These are phyloP conservation scores for Drosophila rubida DNA, from an alignment of 2,888 invertebrate genomes.

Conservation along the genomic window DNA sequence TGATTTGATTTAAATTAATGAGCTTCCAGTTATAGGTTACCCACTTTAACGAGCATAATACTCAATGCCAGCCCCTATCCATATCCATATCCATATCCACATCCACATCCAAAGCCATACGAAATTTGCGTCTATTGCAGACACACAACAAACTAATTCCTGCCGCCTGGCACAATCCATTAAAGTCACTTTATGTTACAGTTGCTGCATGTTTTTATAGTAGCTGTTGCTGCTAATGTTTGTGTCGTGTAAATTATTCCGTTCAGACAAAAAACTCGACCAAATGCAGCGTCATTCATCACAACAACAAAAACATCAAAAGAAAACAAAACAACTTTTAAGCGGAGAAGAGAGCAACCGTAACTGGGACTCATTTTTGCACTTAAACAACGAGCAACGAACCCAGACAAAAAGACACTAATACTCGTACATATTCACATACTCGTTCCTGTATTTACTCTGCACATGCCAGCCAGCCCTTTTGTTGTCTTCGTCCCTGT, in stretches of 20 bases:
- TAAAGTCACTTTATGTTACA: conserved; percentile 68
- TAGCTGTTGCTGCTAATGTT: conserved; percentile 53
- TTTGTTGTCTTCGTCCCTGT: conserved; percentile 45
- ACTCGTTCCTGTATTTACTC: conserved; percentile 29
- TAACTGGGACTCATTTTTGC: conserved; percentile 65
- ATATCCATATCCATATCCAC: not conserved
- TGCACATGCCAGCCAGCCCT: conserved; percentile 43
- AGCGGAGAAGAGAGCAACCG: conserved; percentile 42
- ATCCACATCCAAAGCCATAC: not conserved
- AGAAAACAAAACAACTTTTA: conserved; percentile 39
- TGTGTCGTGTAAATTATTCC: conserved; percentile 71
- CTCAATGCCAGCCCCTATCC: not conserved
- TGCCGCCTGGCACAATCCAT: conserved; percentile 66
- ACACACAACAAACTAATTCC: conserved; percentile 63
- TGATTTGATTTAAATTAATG: conserved; percentile 58
- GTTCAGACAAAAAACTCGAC: conserved; percentile 64
- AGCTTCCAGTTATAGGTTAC: conserved; percentile 41
- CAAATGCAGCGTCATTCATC: conserved; percentile 80
- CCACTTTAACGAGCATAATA: conserved; percentile 32
- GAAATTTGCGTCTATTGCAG: conserved; percentile 48
- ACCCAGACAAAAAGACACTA: conserved; percentile 67
- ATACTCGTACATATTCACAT: conserved; percentile 1
- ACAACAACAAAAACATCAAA: conserved; percentile 54
- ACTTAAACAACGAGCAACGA: conserved; percentile 73
- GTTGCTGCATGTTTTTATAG: conserved; percentile 39